Evolutionary conservation across 2,888 invertebrate genomes (phyloP).

Genomic region (Neria commutata): DNA sequence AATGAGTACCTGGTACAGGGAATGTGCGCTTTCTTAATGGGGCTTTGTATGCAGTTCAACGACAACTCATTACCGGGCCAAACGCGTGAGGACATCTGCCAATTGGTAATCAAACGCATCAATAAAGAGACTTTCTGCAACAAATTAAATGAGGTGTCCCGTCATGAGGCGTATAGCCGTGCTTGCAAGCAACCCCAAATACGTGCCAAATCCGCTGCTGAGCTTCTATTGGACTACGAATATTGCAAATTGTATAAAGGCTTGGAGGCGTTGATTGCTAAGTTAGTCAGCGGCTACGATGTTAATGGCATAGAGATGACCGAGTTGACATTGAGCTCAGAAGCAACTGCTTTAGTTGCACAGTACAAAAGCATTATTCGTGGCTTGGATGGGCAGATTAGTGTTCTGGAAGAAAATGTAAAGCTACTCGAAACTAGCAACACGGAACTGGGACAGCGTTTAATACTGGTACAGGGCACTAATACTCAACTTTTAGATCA

Average conservation of each 20-base stretch:
- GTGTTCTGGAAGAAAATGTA: slow-evolving; percentile 57
- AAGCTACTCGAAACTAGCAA: slow-evolving; percentile 48
- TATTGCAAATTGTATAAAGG: slow-evolving; percentile 91
- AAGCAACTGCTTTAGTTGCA: slow-evolving; percentile 58
- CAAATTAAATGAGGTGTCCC: slow-evolving; percentile 82
- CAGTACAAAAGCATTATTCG: slow-evolving; percentile 92
- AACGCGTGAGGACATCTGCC: slow-evolving; percentile 76
- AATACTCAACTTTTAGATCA: slow-evolving; percentile 83
- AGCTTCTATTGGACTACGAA: slow-evolving; percentile 91
- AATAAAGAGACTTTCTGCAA: slow-evolving; percentile 87
- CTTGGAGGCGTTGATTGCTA: slow-evolving; percentile 69
- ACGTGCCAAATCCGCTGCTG: slow-evolving; percentile 73
- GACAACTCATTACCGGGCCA: slow-evolving; percentile 80
- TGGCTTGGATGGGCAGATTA: slow-evolving; percentile 78
- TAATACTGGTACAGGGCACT: slow-evolving; percentile 73
- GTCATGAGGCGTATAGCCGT: slow-evolving; percentile 88
- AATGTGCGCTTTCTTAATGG: slow-evolving; percentile 89
- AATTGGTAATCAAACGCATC: slow-evolving; percentile 84
- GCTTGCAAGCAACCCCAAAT: slow-evolving; percentile 94
- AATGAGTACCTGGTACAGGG: slow-evolving; percentile 88
- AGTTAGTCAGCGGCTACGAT: slow-evolving; percentile 64
- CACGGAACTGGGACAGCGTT: slow-evolving; percentile 59
- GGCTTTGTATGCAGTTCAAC: slow-evolving; percentile 88
- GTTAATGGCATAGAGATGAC: slow-evolving; percentile 64
- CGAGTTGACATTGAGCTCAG: slow-evolving; percentile 61